Evolutionary conservation across 2,113 vertebrate genomes (phyloP).

Genomic region (Proterorhinus semilunaris): DNA sequence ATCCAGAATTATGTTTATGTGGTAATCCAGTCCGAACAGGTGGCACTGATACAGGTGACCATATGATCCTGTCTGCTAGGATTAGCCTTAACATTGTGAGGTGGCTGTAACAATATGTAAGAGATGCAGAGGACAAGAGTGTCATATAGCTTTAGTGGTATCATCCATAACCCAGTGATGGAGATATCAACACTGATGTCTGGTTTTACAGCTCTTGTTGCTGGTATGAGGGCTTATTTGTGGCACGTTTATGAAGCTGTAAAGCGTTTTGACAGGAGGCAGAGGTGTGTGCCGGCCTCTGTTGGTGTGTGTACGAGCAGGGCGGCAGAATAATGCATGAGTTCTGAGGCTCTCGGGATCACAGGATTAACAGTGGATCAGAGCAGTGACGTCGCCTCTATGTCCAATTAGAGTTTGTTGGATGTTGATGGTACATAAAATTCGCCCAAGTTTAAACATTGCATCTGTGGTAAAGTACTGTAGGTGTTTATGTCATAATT

Average conservation of each 20-base stretch:
- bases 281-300: conserved; percentile 18
- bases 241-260: conserved; percentile 41
- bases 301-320: not conserved
- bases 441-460: not conserved
- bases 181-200: conserved; percentile 43
- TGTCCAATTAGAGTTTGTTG: conserved; percentile 14
- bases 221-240: conserved; percentile 42
- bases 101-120: conserved; percentile 57
- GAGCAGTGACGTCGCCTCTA: conserved; percentile 10
- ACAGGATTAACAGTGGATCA: conserved; percentile 24
- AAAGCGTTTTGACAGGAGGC: conserved; percentile 35
- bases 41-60: conserved; percentile 46
- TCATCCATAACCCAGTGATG: conserved; percentile 32
- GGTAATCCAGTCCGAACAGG: conserved; percentile 36
- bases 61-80: conserved; percentile 57
- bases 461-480: too few species aligned
- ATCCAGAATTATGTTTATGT: not conserved
- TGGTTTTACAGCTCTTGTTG: conserved; percentile 36
- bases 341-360: conserved; percentile 5
- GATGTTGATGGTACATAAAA: not conserved
- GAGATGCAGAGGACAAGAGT: conserved; percentile 41
- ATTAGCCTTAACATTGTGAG: conserved; percentile 54
- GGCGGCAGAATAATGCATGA: conserved; percentile 25
- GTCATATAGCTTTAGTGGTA: conserved; percentile 31
- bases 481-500: too few species aligned